A percentile compares a stretch with the other conserved stretches of the same genome.
Evolutionary conservation across 2,113 vertebrate genomes (phyloP).

Genomic region (Lampris incognitus): DNA sequence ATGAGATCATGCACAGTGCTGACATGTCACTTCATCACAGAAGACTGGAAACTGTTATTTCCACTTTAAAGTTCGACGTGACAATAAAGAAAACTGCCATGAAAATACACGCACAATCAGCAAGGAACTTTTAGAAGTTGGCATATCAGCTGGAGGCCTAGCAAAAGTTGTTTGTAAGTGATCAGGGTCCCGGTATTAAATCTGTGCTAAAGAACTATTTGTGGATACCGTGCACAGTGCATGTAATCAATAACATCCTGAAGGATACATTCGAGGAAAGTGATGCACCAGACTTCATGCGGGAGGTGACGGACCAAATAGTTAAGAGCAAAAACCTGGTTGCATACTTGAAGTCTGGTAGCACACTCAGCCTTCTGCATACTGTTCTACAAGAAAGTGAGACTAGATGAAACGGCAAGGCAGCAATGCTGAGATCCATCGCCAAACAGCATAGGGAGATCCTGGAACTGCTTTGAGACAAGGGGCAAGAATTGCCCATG

Average conservation of each 20-base stretch:
- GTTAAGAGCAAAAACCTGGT: not conserved
- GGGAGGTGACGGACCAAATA: slow-evolving; percentile 11
- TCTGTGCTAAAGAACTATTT: slow-evolving; percentile 39
- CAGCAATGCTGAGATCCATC: too few relatives aligned
- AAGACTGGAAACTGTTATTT: not conserved
- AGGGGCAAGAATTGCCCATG: too few relatives aligned
- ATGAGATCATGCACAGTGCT: not conserved
- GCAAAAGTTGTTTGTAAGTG: slow-evolving; percentile 15
- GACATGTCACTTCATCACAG: too few relatives aligned
- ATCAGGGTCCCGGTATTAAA: slow-evolving; percentile 66
- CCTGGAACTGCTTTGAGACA: too few relatives aligned
- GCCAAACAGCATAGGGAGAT: too few relatives aligned
- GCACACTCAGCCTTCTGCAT: too few relatives aligned
- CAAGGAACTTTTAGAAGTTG: slow-evolving; percentile 16
- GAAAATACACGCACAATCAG: slow-evolving; percentile 15
- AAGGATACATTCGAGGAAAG: not conserved
- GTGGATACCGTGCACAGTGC: too few relatives aligned
- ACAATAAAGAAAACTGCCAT: not conserved
- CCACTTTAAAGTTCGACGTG: not conserved
- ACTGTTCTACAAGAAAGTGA: too few relatives aligned
- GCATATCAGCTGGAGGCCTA: slow-evolving; percentile 12
- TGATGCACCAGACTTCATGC: not conserved
- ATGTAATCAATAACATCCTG: too few relatives aligned
- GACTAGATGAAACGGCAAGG: too few relatives aligned
- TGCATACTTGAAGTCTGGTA: slow-evolving; percentile 24